Base-by-base conservation (phyloP, 2,113 vertebrate species). In the Actenoides hombroni region DNA sequence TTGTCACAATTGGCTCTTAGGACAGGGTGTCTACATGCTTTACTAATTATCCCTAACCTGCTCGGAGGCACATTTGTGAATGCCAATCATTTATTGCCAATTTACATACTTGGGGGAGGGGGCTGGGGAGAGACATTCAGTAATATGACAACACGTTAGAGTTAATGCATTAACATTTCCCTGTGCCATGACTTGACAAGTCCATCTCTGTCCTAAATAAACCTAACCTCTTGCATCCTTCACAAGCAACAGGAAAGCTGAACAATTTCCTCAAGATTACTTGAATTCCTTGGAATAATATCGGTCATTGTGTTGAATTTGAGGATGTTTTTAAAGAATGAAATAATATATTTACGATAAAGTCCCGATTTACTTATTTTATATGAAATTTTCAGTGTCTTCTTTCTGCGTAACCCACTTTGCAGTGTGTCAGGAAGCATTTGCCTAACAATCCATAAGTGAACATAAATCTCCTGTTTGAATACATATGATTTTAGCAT, bases 1-100 rank as follows among this genome's bases (percentile, higher is more conserved):
- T 97, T 97, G 95, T 94, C 96, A 95, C 93, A 96, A 91, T 68
- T 94, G 95, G 94, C 96, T 98, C 95, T 80, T 95, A 95, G 90
- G 97, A 96, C 87, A 87, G 86, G 93, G 84, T 97, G 95, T 95
- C 97, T 97, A 83, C 76, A 48, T 96, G 96, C 95, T 95, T 95
- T 94, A 59, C 96, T 98, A 97, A 98, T 98, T 98, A 98, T 96
- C 94, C 94, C 92, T 95, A 97, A 97, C 94, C 91, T 94, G 96
- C 95, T 98, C 93, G 74, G 83, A 97, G 97, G 97, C 96, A 96
- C 94, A 91, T 94, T 97, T 95, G 81, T 96, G 95, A 96, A 95
- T 97, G 96, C 90, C 96, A 97, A 86, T 98, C 97, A 98, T 95
- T 96, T 97, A 88, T 96, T 96, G 87, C 91, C 87, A 89, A 90